phyloP scores from a whole-genome alignment of 2,113 vertebrate species.

The Hymenochirus boettgeri region DNA sequence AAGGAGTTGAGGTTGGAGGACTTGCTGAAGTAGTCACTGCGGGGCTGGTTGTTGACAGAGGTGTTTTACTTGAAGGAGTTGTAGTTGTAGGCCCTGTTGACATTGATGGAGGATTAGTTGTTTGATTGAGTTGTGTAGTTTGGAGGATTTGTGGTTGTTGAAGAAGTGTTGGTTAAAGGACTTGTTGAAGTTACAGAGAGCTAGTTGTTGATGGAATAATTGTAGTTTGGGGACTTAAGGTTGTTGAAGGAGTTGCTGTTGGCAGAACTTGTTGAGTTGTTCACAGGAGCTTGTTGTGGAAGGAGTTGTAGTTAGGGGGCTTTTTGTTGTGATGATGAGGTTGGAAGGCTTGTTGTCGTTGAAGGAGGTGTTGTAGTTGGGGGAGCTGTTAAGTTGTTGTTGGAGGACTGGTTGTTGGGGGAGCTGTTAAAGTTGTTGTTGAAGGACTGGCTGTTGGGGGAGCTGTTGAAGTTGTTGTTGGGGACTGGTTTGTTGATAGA shows the following conservation, averaged over 20 bases:
- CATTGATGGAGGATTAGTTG: not conserved
- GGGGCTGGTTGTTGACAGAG: not conserved
- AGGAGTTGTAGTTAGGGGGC: not conserved
- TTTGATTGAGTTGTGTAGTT: not conserved
- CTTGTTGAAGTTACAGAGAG: not conserved
- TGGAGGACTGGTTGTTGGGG: not conserved
- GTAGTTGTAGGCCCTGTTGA: not conserved
- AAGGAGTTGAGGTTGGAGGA: no score
- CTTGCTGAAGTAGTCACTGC: not conserved
- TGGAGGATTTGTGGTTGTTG: not conserved
- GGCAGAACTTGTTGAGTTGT: not conserved
- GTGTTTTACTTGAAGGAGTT: not conserved
- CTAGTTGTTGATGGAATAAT: not conserved
- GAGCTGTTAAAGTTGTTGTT: not conserved
- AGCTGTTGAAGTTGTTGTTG: not conserved
- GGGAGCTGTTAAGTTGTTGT: not conserved
- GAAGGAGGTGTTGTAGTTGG: not conserved
- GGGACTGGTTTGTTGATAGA: not conserved
- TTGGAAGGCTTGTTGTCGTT: not conserved
- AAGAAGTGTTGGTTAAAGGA: not conserved
- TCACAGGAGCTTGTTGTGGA: not conserved
- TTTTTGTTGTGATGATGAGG: not conserved
- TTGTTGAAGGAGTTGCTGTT: not conserved
- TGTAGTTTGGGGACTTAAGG: not conserved
- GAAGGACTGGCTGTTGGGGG: not conserved